Conservation (phyloP, 2,113 vertebrate species). For the Psilopogon haemacephalus region DNA sequence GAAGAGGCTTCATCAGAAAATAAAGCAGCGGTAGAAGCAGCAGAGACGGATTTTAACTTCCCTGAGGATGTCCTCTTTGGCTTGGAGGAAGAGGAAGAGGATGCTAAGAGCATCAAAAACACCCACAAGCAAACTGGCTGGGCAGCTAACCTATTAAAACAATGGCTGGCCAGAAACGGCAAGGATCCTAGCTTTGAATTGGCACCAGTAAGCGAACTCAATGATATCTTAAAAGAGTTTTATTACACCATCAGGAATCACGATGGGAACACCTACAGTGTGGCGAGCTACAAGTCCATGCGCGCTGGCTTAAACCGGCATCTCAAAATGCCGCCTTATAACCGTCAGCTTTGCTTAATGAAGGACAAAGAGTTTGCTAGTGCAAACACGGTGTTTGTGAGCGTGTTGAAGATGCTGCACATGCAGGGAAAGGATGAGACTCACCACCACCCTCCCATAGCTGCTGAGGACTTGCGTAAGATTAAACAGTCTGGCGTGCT, state of each 20-base stretch:
- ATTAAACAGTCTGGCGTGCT: conserved; percentile 67
- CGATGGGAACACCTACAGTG: conserved; percentile 70
- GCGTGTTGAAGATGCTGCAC: conserved; percentile 67
- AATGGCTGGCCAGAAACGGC: conserved; percentile 67
- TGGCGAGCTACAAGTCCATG: conserved; percentile 72
- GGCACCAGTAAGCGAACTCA: conserved; percentile 65
- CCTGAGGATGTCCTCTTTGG: conserved; percentile 53
- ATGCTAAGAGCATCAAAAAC: conserved; percentile 71
- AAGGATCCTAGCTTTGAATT: conserved; percentile 68
- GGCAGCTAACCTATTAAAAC: conserved; percentile 64
- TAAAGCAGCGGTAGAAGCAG: conserved; percentile 49
- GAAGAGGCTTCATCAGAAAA: conserved; percentile 59
- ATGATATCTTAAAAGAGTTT: conserved; percentile 67
- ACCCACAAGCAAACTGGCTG: conserved; percentile 66
- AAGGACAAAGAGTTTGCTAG: conserved; percentile 70
- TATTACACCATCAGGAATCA: conserved; percentile 66
- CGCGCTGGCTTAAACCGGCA: conserved; percentile 71
- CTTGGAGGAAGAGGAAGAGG: conserved; percentile 69
- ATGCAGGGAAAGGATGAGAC: conserved; percentile 71
- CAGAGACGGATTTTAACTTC: conserved; percentile 61
- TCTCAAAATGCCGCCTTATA: conserved; percentile 67
- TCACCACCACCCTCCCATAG: conserved; percentile 65
- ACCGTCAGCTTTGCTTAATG: conserved; percentile 69
- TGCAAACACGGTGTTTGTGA: conserved; percentile 67
- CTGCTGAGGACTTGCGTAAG: conserved; percentile 63